These are phyloP conservation scores for Epizoanthus ramosus DNA, from an alignment of 92 coral and sea anemone genomes.

Conservation along the genomic window DNA sequence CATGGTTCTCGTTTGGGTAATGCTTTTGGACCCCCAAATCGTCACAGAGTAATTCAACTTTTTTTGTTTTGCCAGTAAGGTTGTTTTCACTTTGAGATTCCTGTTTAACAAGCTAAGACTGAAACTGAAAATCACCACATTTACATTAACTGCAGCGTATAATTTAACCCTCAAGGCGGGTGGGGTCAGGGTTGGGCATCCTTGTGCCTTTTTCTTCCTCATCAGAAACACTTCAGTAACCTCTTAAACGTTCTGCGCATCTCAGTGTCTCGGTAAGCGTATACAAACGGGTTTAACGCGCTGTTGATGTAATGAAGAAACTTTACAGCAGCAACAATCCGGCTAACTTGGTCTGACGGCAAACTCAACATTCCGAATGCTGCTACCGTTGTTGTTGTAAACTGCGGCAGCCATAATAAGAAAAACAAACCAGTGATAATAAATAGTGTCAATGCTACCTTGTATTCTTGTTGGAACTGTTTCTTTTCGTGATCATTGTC, in stretches of 20 bases:
- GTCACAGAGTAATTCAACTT: no score
- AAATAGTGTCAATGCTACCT: conserved; percentile 23
- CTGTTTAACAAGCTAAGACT: no score
- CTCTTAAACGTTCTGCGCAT: conserved; percentile 27
- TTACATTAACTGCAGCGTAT: no score
- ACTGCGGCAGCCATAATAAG: conserved; percentile 31
- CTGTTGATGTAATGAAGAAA: conserved; percentile 37
- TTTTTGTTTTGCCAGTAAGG: no score
- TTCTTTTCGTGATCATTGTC: not conserved
- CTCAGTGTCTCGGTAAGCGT: conserved; percentile 30
- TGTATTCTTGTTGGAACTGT: conserved; percentile 9
- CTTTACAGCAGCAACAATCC: conserved; percentile 14
- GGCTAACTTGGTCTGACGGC: not conserved
- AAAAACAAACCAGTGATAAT: conserved; percentile 40
- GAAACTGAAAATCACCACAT: no score
- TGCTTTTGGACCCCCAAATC: no score
- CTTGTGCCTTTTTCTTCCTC: no score
- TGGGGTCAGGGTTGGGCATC: no score
- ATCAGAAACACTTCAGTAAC: conserved; percentile 7
- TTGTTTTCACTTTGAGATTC: no score
- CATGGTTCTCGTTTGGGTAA: no score
- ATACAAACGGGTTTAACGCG: conserved; percentile 34
- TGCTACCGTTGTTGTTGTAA: conserved; percentile 21
- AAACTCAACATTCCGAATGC: conserved; percentile 11
- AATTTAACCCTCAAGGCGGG: no score